Conservation (phyloP, 1,140 invertebrate species). For the Hycleus phaleratus region DNA sequence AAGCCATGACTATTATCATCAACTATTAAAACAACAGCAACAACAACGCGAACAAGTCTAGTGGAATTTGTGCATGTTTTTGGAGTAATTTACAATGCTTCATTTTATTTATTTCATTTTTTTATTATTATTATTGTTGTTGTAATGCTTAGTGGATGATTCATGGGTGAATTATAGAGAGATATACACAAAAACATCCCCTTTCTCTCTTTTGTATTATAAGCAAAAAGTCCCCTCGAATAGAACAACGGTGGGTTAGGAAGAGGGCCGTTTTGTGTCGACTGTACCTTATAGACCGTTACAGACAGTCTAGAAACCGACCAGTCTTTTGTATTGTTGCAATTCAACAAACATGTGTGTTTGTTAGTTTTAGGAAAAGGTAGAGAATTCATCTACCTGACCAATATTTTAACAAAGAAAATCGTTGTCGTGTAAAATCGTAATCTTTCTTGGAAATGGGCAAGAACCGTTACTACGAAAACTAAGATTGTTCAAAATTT, state of each 20-base stretch:
- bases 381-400: too few relatives aligned
- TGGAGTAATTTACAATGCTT: neutral
- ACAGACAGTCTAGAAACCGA: neutral
- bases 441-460: too few relatives aligned
- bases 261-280: slow-evolving; percentile 7
- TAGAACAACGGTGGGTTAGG: neutral
- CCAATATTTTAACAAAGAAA: too few relatives aligned
- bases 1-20: slow-evolving; percentile 7
- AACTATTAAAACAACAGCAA: too few relatives aligned
- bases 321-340: slow-evolving; percentile 4
- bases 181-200: neutral
- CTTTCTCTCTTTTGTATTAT: too few relatives aligned
- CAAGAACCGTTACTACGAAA: too few relatives aligned
- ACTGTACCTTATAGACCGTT: slow-evolving; percentile 5
- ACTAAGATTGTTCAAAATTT: too few relatives aligned
- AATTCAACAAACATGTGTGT: neutral
- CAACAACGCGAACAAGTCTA: neutral
- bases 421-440: too few relatives aligned
- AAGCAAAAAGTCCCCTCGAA: neutral
- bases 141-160: neutral
- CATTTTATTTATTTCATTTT: slow-evolving; percentile 1
- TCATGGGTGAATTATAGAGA: neutral
- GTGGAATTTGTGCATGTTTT: slow-evolving; percentile 3
- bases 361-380: too few relatives aligned
- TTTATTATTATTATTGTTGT: slow-evolving; percentile 2